Evolutionary conservation across 92 coral and sea anemone genomes (phyloP), one percentile per base, ranked within the genome.

Genomic region (Muricea muricata): DNA sequence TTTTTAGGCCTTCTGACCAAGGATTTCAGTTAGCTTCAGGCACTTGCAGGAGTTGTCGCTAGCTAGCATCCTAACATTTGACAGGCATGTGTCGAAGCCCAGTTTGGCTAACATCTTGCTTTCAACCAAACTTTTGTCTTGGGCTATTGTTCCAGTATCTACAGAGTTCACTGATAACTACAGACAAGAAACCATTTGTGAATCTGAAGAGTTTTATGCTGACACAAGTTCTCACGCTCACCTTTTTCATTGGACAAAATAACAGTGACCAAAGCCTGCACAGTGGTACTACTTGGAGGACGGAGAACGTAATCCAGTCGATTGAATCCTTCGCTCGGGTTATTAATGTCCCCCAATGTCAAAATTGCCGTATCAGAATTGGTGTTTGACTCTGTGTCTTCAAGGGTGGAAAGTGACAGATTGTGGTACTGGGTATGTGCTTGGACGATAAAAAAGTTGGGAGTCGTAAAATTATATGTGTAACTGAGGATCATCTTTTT

Each of bases 381-480:
- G 35, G 56, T 81, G 83, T 90, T 84, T 35, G 92, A 48, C 11
- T 78, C 71, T 7, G 66, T 63, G 14, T 72, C 88, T 58, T 97
- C 85, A 0, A 70, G 79, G 26, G 85, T 74, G 14, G 98, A 90
- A 18, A 87, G 87, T 20, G 88, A 70, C 6, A 87, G 83, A 35
- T 72, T 87, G 42, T 78, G 85, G 23, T 89, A 82, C 84, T 91
- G 90, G 5, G 90, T 82, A 79, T 97, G 99, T n/a, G 91, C 97
- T 79, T 97, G 99, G 45, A 88, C 87, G 28, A 97, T 91, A 14
- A 91, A 83, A 87, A 85, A 97, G 29, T 87, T 81, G 94, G 94
- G 93, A 83, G 52, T 79, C 75, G 12, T 47, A 15, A 23, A 90
- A 56, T 10, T 32, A 52, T 54, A 90, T 75, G 35, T 46, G 47